Conservation (phyloP, 2,113 vertebrate genomes). For the Pterophyllum scalare region DNA sequence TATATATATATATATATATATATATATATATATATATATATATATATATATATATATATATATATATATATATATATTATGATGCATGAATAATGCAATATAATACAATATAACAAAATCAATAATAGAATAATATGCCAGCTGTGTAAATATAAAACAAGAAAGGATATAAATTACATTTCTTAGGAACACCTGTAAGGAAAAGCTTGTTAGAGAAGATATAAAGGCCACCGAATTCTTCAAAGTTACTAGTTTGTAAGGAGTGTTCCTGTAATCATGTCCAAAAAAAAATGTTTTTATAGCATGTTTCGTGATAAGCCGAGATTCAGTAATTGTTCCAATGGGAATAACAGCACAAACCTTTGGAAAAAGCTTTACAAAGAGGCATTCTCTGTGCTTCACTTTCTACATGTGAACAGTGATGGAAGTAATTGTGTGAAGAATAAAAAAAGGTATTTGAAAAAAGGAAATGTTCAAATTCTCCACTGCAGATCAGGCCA, state of each 20-base stretch:
- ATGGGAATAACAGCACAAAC: background rate
- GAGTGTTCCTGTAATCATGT: background rate
- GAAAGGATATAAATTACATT: background rate
- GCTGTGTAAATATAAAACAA: background rate
- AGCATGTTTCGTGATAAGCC: background rate
- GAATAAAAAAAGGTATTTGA: background rate
- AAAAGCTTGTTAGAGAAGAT: background rate
- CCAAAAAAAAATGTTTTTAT: background rate
- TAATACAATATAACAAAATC: no score
- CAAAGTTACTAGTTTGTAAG: background rate
- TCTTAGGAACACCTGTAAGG: background rate
- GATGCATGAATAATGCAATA: no score
- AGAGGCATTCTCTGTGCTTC: background rate
- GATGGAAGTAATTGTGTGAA: background rate
- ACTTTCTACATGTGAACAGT: background rate
- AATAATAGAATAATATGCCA: no score
- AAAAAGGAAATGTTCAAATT: background rate
- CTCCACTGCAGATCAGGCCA: background rate
- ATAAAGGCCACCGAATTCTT: rapidly evolving
- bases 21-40: no score
- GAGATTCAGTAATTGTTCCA: background rate
- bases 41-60: no score
- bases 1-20: no score
- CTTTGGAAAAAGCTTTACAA: background rate
- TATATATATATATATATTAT: no score